Percentiles rank a stretch among this genome's conserved stretches.
Conservation (phyloP, 2,888 invertebrate species). For the Ichneumon xanthorius region DNA sequence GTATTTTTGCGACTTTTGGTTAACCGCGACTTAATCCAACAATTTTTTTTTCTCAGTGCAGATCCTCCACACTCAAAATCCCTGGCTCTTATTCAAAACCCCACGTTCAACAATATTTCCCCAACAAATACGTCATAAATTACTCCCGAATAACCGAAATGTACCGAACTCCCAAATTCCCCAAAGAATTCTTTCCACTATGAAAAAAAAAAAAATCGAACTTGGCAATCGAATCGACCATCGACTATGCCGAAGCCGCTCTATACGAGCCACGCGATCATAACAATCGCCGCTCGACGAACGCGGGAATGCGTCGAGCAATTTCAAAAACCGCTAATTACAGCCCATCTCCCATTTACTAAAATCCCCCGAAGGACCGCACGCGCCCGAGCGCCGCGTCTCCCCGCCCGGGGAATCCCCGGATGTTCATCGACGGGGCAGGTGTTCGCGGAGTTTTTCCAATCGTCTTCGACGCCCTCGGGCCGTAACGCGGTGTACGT, state of each 20-base stretch:
- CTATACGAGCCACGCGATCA: too few species aligned
- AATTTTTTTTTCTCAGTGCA: too few species aligned
- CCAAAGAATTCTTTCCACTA: too few species aligned
- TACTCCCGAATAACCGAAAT: too few species aligned
- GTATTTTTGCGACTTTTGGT: too few species aligned
- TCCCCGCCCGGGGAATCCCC: background rate
- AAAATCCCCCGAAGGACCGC: background rate
- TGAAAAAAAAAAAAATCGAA: too few species aligned
- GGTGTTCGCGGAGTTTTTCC: conserved; percentile 49
- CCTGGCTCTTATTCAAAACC: too few species aligned
- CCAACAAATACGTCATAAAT: too few species aligned
- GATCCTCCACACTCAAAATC: too few species aligned
- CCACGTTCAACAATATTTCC: too few species aligned
- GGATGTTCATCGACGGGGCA: conserved; percentile 35
- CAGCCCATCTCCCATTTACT: background rate
- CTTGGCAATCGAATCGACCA: background rate
- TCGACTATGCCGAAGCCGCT: background rate
- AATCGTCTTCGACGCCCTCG: conserved; percentile 26
- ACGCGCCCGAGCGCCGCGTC: background rate
- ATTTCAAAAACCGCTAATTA: background rate
- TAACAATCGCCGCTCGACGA: background rate
- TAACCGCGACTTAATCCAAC: too few species aligned
- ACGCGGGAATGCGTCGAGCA: background rate
- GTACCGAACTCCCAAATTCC: too few species aligned
- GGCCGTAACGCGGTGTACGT: conserved; percentile 44